Evolutionary conservation across 2,888 invertebrate genomes (phyloP), one percentile per base, ranked within the genome.

Genomic region (Cylloceria caligata): DNA sequence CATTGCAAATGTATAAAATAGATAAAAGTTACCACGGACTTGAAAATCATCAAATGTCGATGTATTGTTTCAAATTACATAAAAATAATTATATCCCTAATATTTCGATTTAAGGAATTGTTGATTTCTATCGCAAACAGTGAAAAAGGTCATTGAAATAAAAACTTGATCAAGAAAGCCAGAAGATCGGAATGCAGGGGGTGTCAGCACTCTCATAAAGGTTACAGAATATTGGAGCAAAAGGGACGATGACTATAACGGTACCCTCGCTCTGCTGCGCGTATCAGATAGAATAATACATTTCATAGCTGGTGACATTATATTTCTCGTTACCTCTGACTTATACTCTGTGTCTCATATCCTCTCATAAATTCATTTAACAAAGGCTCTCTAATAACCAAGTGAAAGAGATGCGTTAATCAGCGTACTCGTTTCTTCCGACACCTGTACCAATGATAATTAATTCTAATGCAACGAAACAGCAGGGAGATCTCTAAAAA

Each of bases 141-240:
- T 19, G 34, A 60, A 39, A 74, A 81, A 81, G 67, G 73, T 77
- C 77, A 62, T 42, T 21, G 42, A 45, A 52, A 45, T 13, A 27
- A 19, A 69, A 34, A 27, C 49, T 47, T 62, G 60, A 16, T 4
- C 19, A 9, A 27, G 69, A 13, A 7, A 72, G 42, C 11, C 24
- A 57, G 57, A 57, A 27, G 57, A 42, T 71, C n/a, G 39, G 6
- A 30, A 57, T 71, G 42, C 57, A 71, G 45, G 42, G 55, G 39
- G 55, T 39, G 39, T 69, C 24, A 39, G 39, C 55, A 55, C 45
- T 45, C 27, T 57, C 9, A 27, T 45, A 71, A 71, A 71, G 71
- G 71, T 42, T 30, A 57, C n/a, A 16, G n/a, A 57, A 57, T 57
- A 57, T 57, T n/a, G 7, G 30, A 6, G 30, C 27, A 27, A 57